Conservation (phyloP, 2,113 vertebrate genomes). For the Solea senegalensis region DNA sequence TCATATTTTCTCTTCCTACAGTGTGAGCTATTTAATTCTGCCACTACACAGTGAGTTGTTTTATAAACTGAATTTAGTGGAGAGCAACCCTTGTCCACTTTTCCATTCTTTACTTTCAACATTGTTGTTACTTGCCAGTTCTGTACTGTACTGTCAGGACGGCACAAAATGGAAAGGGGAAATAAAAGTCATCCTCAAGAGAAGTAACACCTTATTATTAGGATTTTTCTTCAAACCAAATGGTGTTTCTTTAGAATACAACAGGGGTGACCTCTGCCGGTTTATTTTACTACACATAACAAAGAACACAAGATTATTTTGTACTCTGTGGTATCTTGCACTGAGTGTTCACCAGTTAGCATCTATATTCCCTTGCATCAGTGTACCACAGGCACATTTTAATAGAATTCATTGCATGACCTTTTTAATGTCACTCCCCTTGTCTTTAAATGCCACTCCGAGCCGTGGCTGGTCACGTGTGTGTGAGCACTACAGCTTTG, state of each 20-base stretch:
- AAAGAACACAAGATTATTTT: not conserved
- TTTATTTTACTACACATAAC: not conserved
- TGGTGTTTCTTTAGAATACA: not conserved
- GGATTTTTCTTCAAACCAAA: slow-evolving; percentile 1
- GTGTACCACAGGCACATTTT: not conserved
- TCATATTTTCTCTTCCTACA: not conserved
- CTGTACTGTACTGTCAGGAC: not conserved
- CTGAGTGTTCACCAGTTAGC: not conserved
- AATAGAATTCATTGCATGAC: not conserved
- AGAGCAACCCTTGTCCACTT: not conserved
- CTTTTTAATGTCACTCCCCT: slow-evolving; percentile 1
- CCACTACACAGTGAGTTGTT: not conserved
- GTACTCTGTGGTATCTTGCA: not conserved
- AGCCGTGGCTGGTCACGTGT: not conserved
- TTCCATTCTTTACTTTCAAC: not conserved
- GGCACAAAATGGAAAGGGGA: not conserved
- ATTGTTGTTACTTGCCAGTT: slow-evolving; percentile 6
- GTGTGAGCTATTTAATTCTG: not conserved
- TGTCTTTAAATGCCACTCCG: not conserved
- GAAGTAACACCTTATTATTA: not conserved
- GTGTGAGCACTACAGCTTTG: not conserved
- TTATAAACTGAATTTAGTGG: not conserved
- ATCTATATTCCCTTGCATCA: not conserved
- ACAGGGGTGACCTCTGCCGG: not conserved
- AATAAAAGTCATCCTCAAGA: slow-evolving; percentile 7